Base-by-base conservation (phyloP, 2,797 vertebrate genomes). In the Rhinogobio ventralis region DNA sequence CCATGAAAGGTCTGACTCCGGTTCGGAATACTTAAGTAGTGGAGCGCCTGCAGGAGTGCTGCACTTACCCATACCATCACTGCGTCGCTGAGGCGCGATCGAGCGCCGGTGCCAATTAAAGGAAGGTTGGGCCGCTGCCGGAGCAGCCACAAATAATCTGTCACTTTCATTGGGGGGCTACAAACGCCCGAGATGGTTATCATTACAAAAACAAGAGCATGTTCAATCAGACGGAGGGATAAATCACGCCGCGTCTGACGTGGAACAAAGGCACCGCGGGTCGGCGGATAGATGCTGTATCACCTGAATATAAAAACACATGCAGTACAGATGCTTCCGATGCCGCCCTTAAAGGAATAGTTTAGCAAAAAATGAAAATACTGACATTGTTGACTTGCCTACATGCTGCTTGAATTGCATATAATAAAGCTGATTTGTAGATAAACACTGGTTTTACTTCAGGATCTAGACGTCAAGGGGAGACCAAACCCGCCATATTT, bases 131-230 rank as follows among this genome's bases (percentile, higher is more conserved):
- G 74, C 81, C 66, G 36, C 84, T 79, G 84, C 86, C 71, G 81
- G 82, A 86, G 69, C 60, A 80, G 83, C 69, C 87, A 82, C 81
- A 78, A 84, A 79, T 89, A 86, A 86, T 86, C 84, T 67, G 86
- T 86, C 86, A 86, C 84, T 82, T 84, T 82, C 86, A 84, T 82
- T 72, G 53, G 85, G 75, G 7, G 60, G 75, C 82, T 85, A 79
- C 87, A 85, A 88, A 88, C 62, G 79, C 25, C 33, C 13, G 69
- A 86, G 88, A 84, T 87, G 86, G 73, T 87, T 89, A 89, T 89
- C 86, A 33, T 75, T 86, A 87, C 84, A 86, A 89, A 89, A 85
- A 86, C 84, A 84, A 74, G 81, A 78, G 83, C 86, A 66, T 74
- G 86, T 81, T 87, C 77, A 82, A 62, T 81, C 66, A 36, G 8